Evolutionary conservation across 2,888 invertebrate species (phyloP), one percentile per base, ranked within the genome.

Genomic region (Nephrotoma guestfalica): DNA sequence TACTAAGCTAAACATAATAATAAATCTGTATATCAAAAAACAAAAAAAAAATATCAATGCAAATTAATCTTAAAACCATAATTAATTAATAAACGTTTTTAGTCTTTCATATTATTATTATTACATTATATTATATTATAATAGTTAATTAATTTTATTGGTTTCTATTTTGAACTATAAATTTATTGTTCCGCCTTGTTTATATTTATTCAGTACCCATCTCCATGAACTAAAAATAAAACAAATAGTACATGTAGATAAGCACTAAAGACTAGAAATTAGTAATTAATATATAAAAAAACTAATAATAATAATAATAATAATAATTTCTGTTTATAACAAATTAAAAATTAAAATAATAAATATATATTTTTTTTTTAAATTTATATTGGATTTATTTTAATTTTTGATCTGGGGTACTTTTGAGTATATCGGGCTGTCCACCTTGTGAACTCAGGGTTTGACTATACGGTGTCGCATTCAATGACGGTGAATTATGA

Each of bases 381-480:
- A 51, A 51, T 51, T 51, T n/a, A 57, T 71, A 71, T 71, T 71
- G 71, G 71, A 71, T 71, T 85, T 43, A 85, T 43, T 85, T 85
- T 85, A 85, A 85, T 85, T 95, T 95, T 90, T 96, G 97, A 90
- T 97, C 97, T 6, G 97, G 97, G 3, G 96, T 97, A 13, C 96
- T 96, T 90, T 97, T 97, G 83, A 97, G 91, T 89, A 97, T 96
- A 90, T 97, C 97, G 2, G 97, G 97, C 90, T 96, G 96, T 41
- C 94, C 94, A 88, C 93, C 90, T 13, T 91, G 90, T 83, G 91
- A 91, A 88, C 91, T 91, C 83, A 91, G 88, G 18, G 92, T 92
- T 88, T 92, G 92, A 87, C 91, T 91, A 88, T 92, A 91, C 87
- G 92, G 91, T 86, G 90, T 91, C 1, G 92, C 92, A 87, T 91